phyloP scores from a whole-genome alignment of 2,888 invertebrate genomes.

The Scrobipalpa costella region DNA sequence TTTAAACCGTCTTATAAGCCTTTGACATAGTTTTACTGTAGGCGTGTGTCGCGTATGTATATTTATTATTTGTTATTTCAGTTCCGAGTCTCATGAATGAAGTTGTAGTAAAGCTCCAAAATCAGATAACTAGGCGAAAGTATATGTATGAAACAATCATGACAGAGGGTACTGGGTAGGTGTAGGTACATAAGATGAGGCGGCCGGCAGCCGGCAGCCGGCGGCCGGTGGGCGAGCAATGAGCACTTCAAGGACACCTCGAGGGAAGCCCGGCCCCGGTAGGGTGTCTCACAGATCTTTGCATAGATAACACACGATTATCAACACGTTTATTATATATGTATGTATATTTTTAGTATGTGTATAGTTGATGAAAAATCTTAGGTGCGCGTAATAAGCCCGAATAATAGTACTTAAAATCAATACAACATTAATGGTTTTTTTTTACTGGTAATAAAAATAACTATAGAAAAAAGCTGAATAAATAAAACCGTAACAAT shows the following conservation, averaged over 20 bases:
- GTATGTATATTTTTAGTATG: neutral
- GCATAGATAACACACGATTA: slow-evolving; percentile 40
- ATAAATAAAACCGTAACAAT: no score
- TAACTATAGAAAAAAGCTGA: no score
- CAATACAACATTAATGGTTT: no score
- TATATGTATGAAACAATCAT: slow-evolving; percentile 39
- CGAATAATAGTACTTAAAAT: no score
- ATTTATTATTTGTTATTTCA: slow-evolving; percentile 32
- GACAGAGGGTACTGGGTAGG: slow-evolving; percentile 49
- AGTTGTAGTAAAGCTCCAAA: slow-evolving; percentile 39
- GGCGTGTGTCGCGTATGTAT: no score
- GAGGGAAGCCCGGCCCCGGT: slow-evolving; percentile 58
- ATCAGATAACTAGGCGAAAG: slow-evolving; percentile 38
- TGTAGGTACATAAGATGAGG: slow-evolving; percentile 48
- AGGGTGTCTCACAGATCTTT: slow-evolving; percentile 58
- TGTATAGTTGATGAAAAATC: no score
- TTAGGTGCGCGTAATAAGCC: no score
- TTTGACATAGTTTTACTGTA: no score
- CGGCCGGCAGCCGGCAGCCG: slow-evolving; percentile 59
- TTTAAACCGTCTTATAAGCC: no score
- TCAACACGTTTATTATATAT: slow-evolving; percentile 3
- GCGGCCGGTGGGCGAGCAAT: slow-evolving; percentile 60
- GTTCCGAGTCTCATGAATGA: slow-evolving; percentile 38
- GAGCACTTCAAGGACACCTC: slow-evolving; percentile 62
- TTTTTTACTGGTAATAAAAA: no score